These are phyloP conservation scores for Sebastiscus tertius DNA, from an alignment of 2,797 vertebrate genomes.

Conservation along the genomic window DNA sequence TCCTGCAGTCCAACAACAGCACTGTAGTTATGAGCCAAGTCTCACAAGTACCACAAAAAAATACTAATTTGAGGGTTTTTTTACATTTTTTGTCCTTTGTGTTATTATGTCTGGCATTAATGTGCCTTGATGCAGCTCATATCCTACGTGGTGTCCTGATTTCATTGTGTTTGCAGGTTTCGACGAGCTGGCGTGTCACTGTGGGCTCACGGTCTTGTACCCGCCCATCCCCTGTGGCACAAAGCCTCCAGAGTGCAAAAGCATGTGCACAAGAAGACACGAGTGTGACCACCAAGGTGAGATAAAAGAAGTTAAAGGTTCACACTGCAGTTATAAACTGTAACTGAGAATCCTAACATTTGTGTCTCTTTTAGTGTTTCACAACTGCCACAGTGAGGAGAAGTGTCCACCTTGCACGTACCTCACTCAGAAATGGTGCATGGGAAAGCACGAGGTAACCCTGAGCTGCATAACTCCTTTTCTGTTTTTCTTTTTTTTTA, in stretches of 20 bases:
- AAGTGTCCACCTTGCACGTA: slow-evolving; percentile 98
- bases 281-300: slow-evolving; percentile 97
- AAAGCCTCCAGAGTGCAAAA: slow-evolving; percentile 96
- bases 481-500: not conserved
- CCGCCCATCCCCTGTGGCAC: slow-evolving; percentile 97
- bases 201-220: slow-evolving; percentile 92
- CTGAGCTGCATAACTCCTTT: not conserved
- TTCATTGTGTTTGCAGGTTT: slow-evolving; percentile 85
- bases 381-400: slow-evolving; percentile 97
- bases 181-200: slow-evolving; percentile 96
- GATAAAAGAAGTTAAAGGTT: not conserved
- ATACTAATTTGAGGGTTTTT: not conserved
- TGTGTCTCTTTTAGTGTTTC: slow-evolving; percentile 86
- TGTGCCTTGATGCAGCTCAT: not conserved
- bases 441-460: slow-evolving; percentile 98
- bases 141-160: not conserved
- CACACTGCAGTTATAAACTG: not conserved
- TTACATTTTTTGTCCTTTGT: not conserved
- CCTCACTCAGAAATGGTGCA: slow-evolving; percentile 98
- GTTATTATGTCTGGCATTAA: not conserved
- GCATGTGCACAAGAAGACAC: slow-evolving; percentile 89
- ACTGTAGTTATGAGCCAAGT: not conserved
- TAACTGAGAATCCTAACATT: not conserved
- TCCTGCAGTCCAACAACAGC: slow-evolving; percentile 19
- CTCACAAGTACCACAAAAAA: slow-evolving; percentile 8